Percentiles rank a stretch among this genome's conserved stretches.
phyloP scores from a whole-genome alignment of 2,888 invertebrate genomes.

The Acanthococcus lagerstroemiae region DNA sequence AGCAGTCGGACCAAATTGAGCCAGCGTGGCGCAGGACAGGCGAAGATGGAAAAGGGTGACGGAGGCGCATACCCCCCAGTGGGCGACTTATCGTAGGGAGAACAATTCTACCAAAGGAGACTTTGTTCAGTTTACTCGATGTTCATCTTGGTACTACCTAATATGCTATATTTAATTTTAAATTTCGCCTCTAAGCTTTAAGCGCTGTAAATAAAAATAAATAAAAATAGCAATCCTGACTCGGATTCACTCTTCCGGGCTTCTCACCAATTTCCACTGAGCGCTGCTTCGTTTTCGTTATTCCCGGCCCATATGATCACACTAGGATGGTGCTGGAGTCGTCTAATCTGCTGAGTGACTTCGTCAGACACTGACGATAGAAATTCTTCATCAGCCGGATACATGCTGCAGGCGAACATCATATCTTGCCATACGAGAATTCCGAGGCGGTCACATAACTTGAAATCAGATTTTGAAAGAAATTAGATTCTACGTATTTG shows the following conservation, averaged over 20 bases:
- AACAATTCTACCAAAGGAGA: too few species aligned
- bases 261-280: constrained; percentile 64
- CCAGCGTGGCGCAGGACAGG: too few species aligned
- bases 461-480: constrained; percentile 25
- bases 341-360: constrained; percentile 66
- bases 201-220: too few species aligned
- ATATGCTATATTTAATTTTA: too few species aligned
- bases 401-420: constrained; percentile 93
- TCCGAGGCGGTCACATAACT: constrained; percentile 72
- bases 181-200: too few species aligned
- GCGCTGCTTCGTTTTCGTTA: constrained; percentile 90
- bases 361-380: constrained; percentile 63
- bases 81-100: too few species aligned
- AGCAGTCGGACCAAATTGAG: too few species aligned
- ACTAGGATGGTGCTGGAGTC: constrained; percentile 77
- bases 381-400: constrained; percentile 65
- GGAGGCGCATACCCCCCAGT: too few species aligned
- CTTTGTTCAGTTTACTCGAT: too few species aligned
- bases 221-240: neutral
- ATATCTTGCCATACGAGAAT: constrained; percentile 96
- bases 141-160: too few species aligned
- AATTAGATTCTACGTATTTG: too few species aligned
- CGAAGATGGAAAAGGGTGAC: too few species aligned
- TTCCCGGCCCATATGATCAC: constrained; percentile 88
- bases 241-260: neutral